Evolutionary conservation across 2,113 vertebrate genomes (phyloP).

Genomic region (Tinamus guttatus): DNA sequence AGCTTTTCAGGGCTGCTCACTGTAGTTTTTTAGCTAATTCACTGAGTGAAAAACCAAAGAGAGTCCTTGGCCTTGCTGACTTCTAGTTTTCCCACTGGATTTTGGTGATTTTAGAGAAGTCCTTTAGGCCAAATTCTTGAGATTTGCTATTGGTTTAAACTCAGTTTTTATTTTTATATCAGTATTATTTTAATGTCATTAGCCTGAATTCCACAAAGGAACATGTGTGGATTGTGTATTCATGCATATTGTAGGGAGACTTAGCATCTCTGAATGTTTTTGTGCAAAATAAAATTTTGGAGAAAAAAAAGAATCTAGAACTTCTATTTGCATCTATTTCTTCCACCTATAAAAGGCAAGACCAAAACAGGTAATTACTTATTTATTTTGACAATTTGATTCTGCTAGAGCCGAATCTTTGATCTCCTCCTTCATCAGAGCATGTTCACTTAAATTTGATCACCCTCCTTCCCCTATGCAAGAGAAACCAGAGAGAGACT

Average conservation of each 20-base stretch:
- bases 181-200: neutral
- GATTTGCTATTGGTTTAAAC: neutral
- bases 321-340: neutral
- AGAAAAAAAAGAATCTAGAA: neutral
- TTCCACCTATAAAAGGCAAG: neutral
- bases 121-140: neutral
- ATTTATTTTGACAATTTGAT: neutral
- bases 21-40: neutral
- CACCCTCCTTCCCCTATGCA: neutral
- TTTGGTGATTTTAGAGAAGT: neutral
- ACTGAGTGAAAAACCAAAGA: neutral
- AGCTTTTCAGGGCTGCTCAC: neutral
- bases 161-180: neutral
- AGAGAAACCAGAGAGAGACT: neutral
- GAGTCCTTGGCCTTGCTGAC: neutral
- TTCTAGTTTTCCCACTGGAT: neutral
- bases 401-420: neutral
- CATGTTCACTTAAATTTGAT: neutral
- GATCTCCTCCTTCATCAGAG: neutral
- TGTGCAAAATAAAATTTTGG: neutral
- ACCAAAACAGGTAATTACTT: neutral
- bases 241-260: neutral
- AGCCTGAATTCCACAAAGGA: neutral
- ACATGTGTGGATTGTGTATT: neutral
- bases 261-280: neutral